Conservation (phyloP, 1,140 invertebrate species). For the Halyomorpha halys region DNA sequence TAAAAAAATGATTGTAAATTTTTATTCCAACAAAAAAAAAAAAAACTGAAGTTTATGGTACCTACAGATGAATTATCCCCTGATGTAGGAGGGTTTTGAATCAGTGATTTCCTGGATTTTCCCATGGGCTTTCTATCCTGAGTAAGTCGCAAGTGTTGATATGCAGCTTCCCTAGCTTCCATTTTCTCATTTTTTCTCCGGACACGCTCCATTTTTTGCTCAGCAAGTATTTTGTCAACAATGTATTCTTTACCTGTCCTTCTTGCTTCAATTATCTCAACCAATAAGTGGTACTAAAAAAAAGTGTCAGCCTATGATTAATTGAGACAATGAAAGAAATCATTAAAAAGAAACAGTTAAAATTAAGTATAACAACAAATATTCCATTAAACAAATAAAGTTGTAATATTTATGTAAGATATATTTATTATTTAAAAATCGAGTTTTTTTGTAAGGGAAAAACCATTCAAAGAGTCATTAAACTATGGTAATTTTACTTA, state of each 20-base stretch:
- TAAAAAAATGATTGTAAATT: no score
- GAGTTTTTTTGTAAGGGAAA: no score
- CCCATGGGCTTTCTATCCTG: neutral
- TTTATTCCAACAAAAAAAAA: no score
- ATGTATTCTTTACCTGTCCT: constrained; percentile 4
- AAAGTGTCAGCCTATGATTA: neutral
- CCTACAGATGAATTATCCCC: neutral
- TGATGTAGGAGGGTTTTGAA: neutral
- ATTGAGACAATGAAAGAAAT: neutral
- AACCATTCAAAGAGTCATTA: no score
- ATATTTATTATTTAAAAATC: no score
- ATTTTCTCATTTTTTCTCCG: constrained; percentile 14
- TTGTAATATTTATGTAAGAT: no score
- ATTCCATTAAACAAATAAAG: no score
- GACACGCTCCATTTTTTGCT: constrained; percentile 17
- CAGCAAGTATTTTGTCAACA: constrained; percentile 13
- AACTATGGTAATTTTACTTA: no score
- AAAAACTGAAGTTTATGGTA: no score
- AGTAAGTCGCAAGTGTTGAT: constrained; percentile 10
- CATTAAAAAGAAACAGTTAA: no score
- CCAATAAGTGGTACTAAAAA: constrained; percentile 9
- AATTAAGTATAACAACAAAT: no score
- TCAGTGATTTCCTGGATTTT: neutral
- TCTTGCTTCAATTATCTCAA: constrained; percentile 15
- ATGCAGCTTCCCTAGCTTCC: constrained; percentile 6